Evolutionary conservation across 2,113 vertebrate genomes (phyloP).

Genomic region (Tachycineta bicolor): DNA sequence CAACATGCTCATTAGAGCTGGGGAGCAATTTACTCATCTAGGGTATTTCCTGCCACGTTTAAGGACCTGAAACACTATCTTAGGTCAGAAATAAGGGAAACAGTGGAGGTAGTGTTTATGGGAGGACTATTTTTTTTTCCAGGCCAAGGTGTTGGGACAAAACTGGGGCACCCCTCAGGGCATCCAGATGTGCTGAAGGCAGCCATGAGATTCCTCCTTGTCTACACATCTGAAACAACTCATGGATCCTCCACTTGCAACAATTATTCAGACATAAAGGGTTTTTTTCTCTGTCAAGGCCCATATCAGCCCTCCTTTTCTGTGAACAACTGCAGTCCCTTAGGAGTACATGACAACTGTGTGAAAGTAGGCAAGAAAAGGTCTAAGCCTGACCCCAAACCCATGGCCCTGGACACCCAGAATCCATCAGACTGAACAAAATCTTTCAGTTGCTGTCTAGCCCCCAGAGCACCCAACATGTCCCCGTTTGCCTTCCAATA

Average conservation of each 20-base stretch:
- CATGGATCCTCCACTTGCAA: background rate
- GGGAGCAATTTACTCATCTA: background rate
- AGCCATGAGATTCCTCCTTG: background rate
- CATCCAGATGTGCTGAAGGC: background rate
- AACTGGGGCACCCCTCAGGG: background rate
- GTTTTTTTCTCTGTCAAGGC: background rate
- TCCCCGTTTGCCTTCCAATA: background rate
- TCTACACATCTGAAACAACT: background rate
- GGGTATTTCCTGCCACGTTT: background rate
- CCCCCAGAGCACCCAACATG: fast-evolving
- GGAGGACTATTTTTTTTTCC: background rate
- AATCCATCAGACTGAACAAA: background rate
- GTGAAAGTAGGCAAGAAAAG: background rate
- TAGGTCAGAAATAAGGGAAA: background rate
- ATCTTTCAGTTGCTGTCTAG: background rate
- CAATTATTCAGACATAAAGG: background rate
- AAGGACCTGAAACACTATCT: background rate
- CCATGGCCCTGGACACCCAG: background rate
- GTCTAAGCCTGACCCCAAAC: background rate
- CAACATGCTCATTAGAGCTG: background rate
- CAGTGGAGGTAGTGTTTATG: background rate
- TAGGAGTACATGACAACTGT: background rate
- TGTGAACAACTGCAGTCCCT: background rate
- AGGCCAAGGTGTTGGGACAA: background rate
- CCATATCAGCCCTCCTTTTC: background rate